Evolutionary conservation across 1,140 invertebrate genomes (phyloP), one percentile per base, ranked within the genome.

Genomic region (Diorhabda carinulata): DNA sequence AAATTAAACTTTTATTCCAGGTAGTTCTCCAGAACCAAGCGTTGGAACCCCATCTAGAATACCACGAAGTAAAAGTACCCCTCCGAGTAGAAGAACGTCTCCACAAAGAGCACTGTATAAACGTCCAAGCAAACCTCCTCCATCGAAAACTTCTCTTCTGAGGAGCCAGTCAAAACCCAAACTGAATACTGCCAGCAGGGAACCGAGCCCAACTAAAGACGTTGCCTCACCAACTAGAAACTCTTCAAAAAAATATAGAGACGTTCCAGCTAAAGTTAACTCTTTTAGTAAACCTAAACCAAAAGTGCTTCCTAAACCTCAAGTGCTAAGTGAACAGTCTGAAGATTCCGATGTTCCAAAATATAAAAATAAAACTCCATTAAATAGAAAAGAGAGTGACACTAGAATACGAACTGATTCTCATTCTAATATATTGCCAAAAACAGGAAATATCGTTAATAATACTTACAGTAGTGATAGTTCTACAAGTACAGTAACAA

Each of bases 21-120:
- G 77, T 42, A 79, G 78, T 73, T 79, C 78, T 47, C 80, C 79
- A 8, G 80, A 81, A 71, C 77, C 80, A 42, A 78, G 78, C 67
- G 68, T 77, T 77, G 80, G 79, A 79, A 80, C 80, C 76, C 78
- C 79, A 41, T 77, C 77, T 7, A 73, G 74, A 64, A 77, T 79
- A 25, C 74, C 77, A 25, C 71, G 57, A 61, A 78, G 72, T 69
- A 68, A 64, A 59, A 81, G 79, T 61, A 75, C 76, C 43, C 78
- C 78, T 1, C 62, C 73, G 3, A 80, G 76, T 73, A 74, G 75
- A 45, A 69, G 71, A 61, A 64, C 70, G 2, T 81, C 80, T 6
- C 78, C 78, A 70, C 0, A 73, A 74, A 41, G 66, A 61, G 4
- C 40, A 43, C 10, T 3, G 40, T 57, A n/a, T 47, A n/a, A 56